A percentile compares a stretch with the other conserved stretches of the same genome.
Evolutionary conservation across 2,113 vertebrate genomes (phyloP).

Genomic region (Camelus bactrianus): DNA sequence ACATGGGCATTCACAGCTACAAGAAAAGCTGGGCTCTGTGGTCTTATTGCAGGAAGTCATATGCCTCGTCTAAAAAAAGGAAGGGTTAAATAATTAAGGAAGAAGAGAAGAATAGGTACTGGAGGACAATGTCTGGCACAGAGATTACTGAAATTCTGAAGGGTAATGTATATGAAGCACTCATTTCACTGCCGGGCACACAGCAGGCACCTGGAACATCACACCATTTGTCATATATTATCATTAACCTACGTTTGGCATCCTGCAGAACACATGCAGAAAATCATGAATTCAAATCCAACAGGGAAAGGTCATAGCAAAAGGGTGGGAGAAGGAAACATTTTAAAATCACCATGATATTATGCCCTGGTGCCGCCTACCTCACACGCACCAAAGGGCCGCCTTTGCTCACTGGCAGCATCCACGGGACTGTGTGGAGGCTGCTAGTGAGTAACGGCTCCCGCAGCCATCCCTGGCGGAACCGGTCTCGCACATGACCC

Average conservation of each 20-base stretch:
- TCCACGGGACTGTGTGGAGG: not conserved
- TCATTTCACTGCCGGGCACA: not conserved
- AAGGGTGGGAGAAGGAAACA: not conserved
- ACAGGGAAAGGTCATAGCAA: not conserved
- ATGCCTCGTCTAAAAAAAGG: not conserved
- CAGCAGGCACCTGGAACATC: not conserved
- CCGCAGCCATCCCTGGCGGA: not conserved
- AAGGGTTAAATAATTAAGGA: not conserved
- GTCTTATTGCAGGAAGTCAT: not conserved
- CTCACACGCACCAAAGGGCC: not conserved
- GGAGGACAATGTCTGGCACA: not conserved
- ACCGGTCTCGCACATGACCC: not conserved
- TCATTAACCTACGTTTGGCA: not conserved
- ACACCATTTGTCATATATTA: not conserved
- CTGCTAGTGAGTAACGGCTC: not conserved
- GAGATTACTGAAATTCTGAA: not conserved
- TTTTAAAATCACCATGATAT: not conserved
- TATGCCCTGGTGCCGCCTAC: not conserved
- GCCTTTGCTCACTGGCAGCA: not conserved
- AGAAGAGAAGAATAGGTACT: not conserved
- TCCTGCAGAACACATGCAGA: not conserved
- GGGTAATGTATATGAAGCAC: not conserved
- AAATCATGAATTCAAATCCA: slow-evolving; percentile 13
- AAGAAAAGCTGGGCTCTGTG: not conserved
- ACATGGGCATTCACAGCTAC: not conserved